Evolutionary conservation across 23 tunicate genomes (phyloP), one percentile per base, ranked within the genome.

Genomic region (Halocynthia aurantium): DNA sequence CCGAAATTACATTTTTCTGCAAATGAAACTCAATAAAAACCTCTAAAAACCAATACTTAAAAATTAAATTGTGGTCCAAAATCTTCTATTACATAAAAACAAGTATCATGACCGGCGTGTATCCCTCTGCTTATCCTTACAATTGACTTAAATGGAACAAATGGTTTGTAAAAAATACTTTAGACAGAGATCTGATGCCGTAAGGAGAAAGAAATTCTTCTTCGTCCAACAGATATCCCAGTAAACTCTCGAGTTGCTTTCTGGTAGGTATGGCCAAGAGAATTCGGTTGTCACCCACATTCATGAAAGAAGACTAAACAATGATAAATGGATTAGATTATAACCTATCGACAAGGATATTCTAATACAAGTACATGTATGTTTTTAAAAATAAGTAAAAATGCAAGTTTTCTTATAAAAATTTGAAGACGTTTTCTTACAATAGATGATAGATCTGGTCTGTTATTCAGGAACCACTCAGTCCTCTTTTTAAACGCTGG

Each of bases 121-220:
- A 31, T 31, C 2, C 44, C 44, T 31, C 44, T 31, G 44, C 44
- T 31, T 0, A 31, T 31, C 44, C 44, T 0, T 0, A 31, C 44
- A 31, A 31, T 31, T 31, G 44, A 31, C 44, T 31, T 31, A 4
- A 31, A 31, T 0, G 44, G 4, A 31, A 31, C 44, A 31, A 31
- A 31, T 31, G 44, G 44, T 31, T 31, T 31, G 44, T 31, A 31
- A 31, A 31, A n/a, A 31, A 31, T 31, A 31, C 44, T 31, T 77
- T 82, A 0, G 97, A 91, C 12, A 91, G 76, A 7, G 97, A 91
- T 65, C 97, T 84, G 51, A 91, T 91, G 12, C 97, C 97, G 78
- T 85, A 91, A 1, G 97, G 97, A 50, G 97, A 91, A 20, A 91
- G 77, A 66, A 91, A 91, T 73, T 91, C 97, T 20, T 91, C 77